Conservation (phyloP, 2,113 vertebrate species). For the Atractosteus spatula region DNA sequence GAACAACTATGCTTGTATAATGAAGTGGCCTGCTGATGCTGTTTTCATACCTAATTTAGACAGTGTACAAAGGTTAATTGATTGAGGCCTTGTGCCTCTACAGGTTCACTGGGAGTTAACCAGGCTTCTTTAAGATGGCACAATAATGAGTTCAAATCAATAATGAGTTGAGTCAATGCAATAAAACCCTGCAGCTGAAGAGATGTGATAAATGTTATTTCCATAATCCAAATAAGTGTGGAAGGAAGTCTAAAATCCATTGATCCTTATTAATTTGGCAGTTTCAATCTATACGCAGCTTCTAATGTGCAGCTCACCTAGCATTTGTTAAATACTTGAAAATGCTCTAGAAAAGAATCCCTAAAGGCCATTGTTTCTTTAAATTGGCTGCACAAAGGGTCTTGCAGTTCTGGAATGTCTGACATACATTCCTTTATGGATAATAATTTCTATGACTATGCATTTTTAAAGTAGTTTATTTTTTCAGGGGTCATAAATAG, state of each 20-base stretch:
- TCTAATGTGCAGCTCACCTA: background rate
- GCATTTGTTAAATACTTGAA: constrained; percentile 12
- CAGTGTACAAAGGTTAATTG: constrained; percentile 48
- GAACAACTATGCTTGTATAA: too few relatives aligned
- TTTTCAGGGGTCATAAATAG: too few relatives aligned
- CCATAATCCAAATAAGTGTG: constrained; percentile 36
- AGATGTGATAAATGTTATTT: constrained; percentile 50
- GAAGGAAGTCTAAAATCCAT: constrained; percentile 37
- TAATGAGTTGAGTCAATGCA: constrained; percentile 32
- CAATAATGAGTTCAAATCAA: constrained; percentile 59
- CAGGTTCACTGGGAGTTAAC: constrained; percentile 53
- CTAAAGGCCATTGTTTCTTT: constrained; percentile 19
- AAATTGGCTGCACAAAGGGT: constrained; percentile 17
- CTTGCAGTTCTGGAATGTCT: background rate
- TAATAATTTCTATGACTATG: too few relatives aligned
- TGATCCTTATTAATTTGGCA: constrained; percentile 41
- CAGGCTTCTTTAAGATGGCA: constrained; percentile 46
- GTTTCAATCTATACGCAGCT: constrained; percentile 32
- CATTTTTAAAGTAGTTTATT: too few relatives aligned
- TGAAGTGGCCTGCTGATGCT: too few relatives aligned
- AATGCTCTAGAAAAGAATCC: constrained; percentile 27
- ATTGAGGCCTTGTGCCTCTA: constrained; percentile 35
- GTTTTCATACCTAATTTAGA: constrained; percentile 11
- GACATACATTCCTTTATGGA: too few relatives aligned
- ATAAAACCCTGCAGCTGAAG: constrained; percentile 28